phyloP scores from a whole-genome alignment of 2,113 vertebrate genomes.

The Lepus americanus region DNA sequence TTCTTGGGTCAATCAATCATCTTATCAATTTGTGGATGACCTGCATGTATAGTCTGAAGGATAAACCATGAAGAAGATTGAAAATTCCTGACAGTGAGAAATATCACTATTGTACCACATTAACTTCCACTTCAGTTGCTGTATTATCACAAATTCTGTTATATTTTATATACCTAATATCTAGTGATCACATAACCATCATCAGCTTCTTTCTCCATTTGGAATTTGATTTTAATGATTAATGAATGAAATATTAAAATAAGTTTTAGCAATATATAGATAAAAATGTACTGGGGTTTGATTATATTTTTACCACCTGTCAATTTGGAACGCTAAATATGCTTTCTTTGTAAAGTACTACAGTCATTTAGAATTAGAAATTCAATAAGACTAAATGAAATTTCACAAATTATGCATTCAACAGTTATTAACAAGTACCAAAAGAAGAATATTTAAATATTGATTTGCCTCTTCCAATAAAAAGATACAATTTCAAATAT shows the following conservation, averaged over 20 bases:
- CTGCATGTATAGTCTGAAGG: background rate
- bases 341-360: background rate
- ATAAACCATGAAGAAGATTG: background rate
- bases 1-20: background rate
- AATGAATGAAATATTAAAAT: slow-evolving; percentile 6
- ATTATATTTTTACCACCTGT: background rate
- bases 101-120: background rate
- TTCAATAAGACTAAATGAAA: background rate
- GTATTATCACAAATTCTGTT: background rate
- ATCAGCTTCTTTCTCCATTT: background rate
- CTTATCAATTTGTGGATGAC: background rate
- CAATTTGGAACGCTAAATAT: background rate
- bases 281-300: background rate
- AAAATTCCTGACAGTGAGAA: background rate
- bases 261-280: background rate
- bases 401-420: background rate
- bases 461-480: slow-evolving; percentile 17
- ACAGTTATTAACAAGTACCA: background rate
- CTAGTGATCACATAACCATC: background rate
- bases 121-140: background rate
- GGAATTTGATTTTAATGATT: background rate
- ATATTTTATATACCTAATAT: background rate
- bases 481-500: slow-evolving; percentile 17
- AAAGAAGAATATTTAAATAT: slow-evolving; percentile 44
- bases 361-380: slow-evolving; percentile 20